Evolutionary conservation across 2,797 vertebrate genomes (phyloP), one percentile per base, ranked within the genome.

Genomic region (Pseudopleuronectes americanus): DNA sequence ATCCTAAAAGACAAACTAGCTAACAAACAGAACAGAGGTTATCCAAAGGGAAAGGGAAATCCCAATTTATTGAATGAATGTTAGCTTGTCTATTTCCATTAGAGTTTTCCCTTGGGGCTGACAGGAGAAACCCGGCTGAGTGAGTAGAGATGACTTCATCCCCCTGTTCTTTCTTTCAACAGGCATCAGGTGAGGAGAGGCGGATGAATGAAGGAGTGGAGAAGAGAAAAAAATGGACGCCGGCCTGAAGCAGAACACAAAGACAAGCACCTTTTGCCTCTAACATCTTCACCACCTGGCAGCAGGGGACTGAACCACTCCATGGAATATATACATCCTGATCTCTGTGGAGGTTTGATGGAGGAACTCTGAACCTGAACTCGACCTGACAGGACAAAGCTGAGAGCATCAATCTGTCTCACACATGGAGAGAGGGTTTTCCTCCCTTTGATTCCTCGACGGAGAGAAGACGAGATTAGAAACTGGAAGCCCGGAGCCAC

Each of bases 151-250:
- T 33, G 31, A 33, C 14, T 43, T 47, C 49, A 23, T 43, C 54
- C 2, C n/a, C 4, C 33, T 4, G 1, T 1, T 2, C 36, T 49
- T 47, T 76, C 7, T 71, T 10, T 56, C 36, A 47, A 54, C 84
- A 92, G 90, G 89, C 24, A 86, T 92, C 79, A 90, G 87, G 78
- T 92, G 84, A 92, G 73, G 73, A 49, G 47, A 47, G 33, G 56
- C 1, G 45, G 55, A 70, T 2, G 9, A 23, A 54, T 1, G 24
- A 33, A 53, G 22, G 66, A 74, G 48, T 8, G 9, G 69, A 67
- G 68, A 60, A 73, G 57, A 54, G 57, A 57, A 14, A 57, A 14
- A 16, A 22, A 16, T 4, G 43, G 61, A 53, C 7, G 49, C 68
- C 16, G 49, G 43, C 45, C 54, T 61, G 62, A 58, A 54, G 52